phyloP scores from a whole-genome alignment of 1,140 invertebrate species.

The Pogonognathellus flavescens region DNA sequence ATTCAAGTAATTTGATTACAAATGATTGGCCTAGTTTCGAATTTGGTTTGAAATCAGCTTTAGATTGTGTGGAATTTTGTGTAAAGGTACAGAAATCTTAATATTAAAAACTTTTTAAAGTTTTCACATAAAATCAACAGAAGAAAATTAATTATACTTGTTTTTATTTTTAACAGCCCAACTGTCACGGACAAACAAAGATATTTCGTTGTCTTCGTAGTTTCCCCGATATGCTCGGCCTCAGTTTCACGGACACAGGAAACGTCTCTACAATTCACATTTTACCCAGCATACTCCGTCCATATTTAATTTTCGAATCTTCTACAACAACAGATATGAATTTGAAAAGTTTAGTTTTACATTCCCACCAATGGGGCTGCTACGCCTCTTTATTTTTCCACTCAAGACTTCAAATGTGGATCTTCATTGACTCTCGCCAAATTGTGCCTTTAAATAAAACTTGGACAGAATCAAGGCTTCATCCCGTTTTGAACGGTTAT shows the following conservation, averaged over 20 bases:
- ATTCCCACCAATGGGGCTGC: conserved; percentile 49
- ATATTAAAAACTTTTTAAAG: neutral
- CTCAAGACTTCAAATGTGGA: conserved; percentile 63
- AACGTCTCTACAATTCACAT: neutral
- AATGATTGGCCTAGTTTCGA: conserved; percentile 64
- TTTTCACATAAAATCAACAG: neutral
- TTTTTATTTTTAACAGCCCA: conserved; percentile 58
- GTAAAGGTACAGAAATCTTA: conserved; percentile 60
- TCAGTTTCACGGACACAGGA: conserved; percentile 54
- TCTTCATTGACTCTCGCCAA: conserved; percentile 59
- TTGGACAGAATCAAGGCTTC: conserved; percentile 54
- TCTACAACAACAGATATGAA: conserved; percentile 53
- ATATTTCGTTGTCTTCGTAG: conserved; percentile 61
- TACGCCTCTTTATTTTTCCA: conserved; percentile 60
- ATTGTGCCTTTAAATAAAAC: conserved; percentile 30
- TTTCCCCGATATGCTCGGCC: conserved; percentile 57
- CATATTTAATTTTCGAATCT: conserved; percentile 62
- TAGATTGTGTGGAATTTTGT: conserved; percentile 66
- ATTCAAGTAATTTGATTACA: conserved; percentile 25
- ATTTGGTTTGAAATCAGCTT: conserved; percentile 62
- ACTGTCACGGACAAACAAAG: conserved; percentile 64
- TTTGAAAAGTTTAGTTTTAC: conserved; percentile 52
- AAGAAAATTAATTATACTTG: neutral
- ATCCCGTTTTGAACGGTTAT: conserved; percentile 40
- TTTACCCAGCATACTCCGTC: conserved; percentile 51